These are phyloP conservation scores for Pseudopodoces humilis DNA, from an alignment of 2,113 vertebrate species.

Conservation along the genomic window DNA sequence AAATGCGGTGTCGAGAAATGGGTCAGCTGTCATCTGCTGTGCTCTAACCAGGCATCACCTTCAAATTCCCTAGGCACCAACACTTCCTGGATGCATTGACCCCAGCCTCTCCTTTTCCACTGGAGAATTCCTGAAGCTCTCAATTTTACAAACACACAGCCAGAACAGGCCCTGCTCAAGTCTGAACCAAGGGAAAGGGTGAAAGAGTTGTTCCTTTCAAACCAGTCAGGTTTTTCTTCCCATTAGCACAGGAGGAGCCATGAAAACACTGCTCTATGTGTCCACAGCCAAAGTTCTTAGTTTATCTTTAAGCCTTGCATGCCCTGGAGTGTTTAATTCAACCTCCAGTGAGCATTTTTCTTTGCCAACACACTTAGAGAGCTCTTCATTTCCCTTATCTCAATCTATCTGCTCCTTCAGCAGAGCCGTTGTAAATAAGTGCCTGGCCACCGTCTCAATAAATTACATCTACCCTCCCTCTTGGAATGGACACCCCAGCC, in stretches of 20 bases:
- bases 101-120: not conserved
- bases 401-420: slow-evolving; percentile 51
- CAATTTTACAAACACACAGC: not conserved
- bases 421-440: slow-evolving; percentile 37
- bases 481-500: slow-evolving; percentile 33
- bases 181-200: not conserved
- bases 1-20: not conserved
- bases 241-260: not conserved
- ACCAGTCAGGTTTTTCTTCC: not conserved
- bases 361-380: slow-evolving; percentile 55
- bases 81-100: not conserved
- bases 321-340: slow-evolving; percentile 59
- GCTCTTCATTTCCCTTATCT: slow-evolving; percentile 57
- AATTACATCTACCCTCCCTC: not conserved
- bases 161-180: not conserved
- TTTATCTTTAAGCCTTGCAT: slow-evolving; percentile 49
- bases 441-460: slow-evolving; percentile 36
- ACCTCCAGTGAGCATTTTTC: slow-evolving; percentile 32
- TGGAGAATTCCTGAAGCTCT: not conserved
- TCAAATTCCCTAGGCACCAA: not conserved
- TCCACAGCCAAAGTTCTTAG: slow-evolving; percentile 45
- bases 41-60: not conserved
- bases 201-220: not conserved
- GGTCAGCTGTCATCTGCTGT: fast-evolving
- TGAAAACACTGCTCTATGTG: not conserved